Evolutionary conservation across 2,797 vertebrate genomes (phyloP).

Genomic region (Acanthurus tractus): DNA sequence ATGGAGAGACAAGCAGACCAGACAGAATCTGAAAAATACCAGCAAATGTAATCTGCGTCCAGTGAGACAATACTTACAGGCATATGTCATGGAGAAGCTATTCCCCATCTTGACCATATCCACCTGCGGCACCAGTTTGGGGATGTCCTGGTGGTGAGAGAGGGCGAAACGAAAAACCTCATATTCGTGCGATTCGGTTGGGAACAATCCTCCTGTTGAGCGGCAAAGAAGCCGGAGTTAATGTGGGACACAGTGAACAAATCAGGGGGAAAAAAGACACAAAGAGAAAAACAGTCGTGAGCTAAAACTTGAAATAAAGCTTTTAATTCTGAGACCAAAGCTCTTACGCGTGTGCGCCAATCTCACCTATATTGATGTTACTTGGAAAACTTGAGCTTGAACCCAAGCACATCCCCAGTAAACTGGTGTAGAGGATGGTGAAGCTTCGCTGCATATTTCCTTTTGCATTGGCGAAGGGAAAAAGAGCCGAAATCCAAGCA

Average conservation of each 20-base stretch:
- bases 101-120: slow-evolving; percentile 99
- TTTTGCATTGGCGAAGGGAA: slow-evolving; percentile 97
- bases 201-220: slow-evolving; percentile 96
- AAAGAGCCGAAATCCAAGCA: slow-evolving; percentile 92
- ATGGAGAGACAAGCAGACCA: neutral
- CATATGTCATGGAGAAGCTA: slow-evolving; percentile 99
- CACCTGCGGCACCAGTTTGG: slow-evolving; percentile 98
- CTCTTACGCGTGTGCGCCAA: slow-evolving; percentile 46
- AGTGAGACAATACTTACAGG: slow-evolving; percentile 90
- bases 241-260: slow-evolving; percentile 7
- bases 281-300: neutral
- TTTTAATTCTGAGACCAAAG: slow-evolving; percentile 3
- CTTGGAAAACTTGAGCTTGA: slow-evolving; percentile 99
- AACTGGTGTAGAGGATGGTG: slow-evolving; percentile 98
- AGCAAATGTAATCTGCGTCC: neutral
- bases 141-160: slow-evolving; percentile 97
- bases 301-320: slow-evolving; percentile 28
- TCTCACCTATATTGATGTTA: slow-evolving; percentile 99
- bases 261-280: neutral
- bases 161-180: slow-evolving; percentile 98
- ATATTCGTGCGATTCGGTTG: slow-evolving; percentile 98
- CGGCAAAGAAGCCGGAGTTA: slow-evolving; percentile 66
- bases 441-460: slow-evolving; percentile 99
- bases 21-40: neutral
- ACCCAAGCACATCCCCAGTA: slow-evolving; percentile 98